Evolutionary conservation across 2,113 vertebrate species (phyloP), one percentile per base, ranked within the genome.

Genomic region (Colossoma macropomum): DNA sequence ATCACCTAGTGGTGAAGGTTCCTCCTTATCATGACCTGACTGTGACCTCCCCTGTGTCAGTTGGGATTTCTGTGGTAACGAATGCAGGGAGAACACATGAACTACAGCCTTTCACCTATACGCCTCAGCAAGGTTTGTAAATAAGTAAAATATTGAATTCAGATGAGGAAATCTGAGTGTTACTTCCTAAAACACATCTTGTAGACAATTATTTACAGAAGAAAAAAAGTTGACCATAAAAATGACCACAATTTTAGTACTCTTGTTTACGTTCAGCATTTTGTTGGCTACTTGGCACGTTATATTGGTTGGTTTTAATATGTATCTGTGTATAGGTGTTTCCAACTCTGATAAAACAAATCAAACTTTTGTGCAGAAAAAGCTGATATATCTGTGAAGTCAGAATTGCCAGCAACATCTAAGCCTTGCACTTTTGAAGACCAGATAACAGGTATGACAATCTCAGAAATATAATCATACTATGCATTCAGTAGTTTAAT

Each of bases 1-100:
- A 99, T 91, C 98, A 99, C 92, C 94, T 99, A 88, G 98, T 99
- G 87, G 97, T 99, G 87, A 98, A 97, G 77, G 97, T 97, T 85
- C 98, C 98, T 45, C 96, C 97, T 38, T 98, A 97, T 94, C 96
- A 96, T 32, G 96, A 97, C 91, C 96, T 95, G 89, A 94, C 96
- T 16, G 95, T 98, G 91, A 95, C 95, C 85, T 94, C 96, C 73
- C 94, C 98, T 34, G 95, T 97, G 85, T 96, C 97, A 0, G 96
- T 98, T 92, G 97, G 96, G 75, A 97, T 99, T 60, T 98, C 95
- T 68, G 96, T 99, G 84, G 95, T 98, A 92, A 99, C 98, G 86
- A 98, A 99, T 45, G 98, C 98, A 82, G 98, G 98, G 65, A 95
- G 93, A 93, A 99, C 98, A 59, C 97, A 99, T 77, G 98, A 99